Percentiles rank a stretch among this genome's conserved stretches.
These are phyloP conservation scores for Rhopalosiphum nymphaeae DNA, from an alignment of 2,888 invertebrate species.

Conservation along the genomic window DNA sequence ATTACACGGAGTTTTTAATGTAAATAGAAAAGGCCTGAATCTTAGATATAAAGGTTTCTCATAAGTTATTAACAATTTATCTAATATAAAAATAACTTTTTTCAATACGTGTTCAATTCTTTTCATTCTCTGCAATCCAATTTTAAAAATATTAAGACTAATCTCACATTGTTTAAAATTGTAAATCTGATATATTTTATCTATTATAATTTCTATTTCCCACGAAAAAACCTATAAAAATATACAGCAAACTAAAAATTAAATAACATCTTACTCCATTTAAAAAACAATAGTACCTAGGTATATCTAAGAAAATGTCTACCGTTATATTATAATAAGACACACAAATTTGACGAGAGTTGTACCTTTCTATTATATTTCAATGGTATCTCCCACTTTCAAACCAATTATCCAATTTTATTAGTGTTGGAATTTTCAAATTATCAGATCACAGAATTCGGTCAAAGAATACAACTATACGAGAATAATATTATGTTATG, in stretches of 20 bases:
- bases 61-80: no score
- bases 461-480: not conserved
- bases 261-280: not conserved
- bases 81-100: no score
- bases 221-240: not conserved
- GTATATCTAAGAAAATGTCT: not conserved
- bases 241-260: not conserved
- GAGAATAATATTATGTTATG: not conserved
- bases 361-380: slow-evolving; percentile 11
- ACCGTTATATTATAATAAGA: not conserved
- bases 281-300: not conserved
- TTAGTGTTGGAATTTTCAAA: not conserved
- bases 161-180: no score
- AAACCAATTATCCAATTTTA: not conserved
- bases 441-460: not conserved
- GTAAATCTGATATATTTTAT: not conserved
- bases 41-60: no score
- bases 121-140: no score
- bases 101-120: no score
- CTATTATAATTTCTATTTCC: not conserved
- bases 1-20: no score
- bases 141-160: no score
- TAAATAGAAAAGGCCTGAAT: no score
- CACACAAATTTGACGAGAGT: not conserved
- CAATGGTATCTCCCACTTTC: not conserved